Evolutionary conservation across 2,888 invertebrate genomes (phyloP).

Genomic region (Tachina grossa): DNA sequence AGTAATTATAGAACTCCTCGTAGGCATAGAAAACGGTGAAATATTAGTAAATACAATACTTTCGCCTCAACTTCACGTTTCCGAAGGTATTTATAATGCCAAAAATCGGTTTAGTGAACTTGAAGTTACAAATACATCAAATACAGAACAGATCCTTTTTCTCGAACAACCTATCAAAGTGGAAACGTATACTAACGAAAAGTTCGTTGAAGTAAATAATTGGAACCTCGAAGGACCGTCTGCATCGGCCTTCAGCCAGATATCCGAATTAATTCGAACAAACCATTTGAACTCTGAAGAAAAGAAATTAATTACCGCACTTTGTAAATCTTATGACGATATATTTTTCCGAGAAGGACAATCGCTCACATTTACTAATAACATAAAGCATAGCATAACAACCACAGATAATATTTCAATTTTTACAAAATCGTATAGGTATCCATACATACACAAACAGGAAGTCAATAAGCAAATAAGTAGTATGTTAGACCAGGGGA

Average conservation of each 20-base stretch:
- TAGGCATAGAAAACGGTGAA: conserved; percentile 1
- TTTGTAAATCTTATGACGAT: not conserved
- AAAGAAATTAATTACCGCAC: conserved; percentile 4
- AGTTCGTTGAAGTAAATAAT: not conserved
- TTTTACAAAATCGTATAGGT: conserved; percentile 45
- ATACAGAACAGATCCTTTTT: not conserved
- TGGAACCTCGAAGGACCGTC: not conserved
- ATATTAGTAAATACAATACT: not conserved
- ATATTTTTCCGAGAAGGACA: conserved; percentile 31
- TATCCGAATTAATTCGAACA: not conserved
- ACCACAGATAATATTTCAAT: conserved; percentile 38
- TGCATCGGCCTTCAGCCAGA: not conserved
- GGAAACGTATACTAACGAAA: not conserved
- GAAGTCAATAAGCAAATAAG: conserved; percentile 33
- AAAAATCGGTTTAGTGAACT: conserved; percentile 1
- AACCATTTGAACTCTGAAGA: conserved; percentile 32
- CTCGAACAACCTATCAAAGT: no score
- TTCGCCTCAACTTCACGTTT: not conserved
- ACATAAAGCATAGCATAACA: conserved; percentile 30
- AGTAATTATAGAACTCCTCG: not conserved
- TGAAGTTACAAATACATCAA: not conserved
- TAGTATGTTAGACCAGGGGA: conserved; percentile 23
- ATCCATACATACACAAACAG: conserved; percentile 26
- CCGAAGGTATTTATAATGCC: not conserved
- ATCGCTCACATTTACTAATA: conserved; percentile 16